A percentile compares a stretch with the other conserved stretches of the same genome.
phyloP scores from a whole-genome alignment of 2,113 vertebrate genomes.

The Melanocharis versteri region DNA sequence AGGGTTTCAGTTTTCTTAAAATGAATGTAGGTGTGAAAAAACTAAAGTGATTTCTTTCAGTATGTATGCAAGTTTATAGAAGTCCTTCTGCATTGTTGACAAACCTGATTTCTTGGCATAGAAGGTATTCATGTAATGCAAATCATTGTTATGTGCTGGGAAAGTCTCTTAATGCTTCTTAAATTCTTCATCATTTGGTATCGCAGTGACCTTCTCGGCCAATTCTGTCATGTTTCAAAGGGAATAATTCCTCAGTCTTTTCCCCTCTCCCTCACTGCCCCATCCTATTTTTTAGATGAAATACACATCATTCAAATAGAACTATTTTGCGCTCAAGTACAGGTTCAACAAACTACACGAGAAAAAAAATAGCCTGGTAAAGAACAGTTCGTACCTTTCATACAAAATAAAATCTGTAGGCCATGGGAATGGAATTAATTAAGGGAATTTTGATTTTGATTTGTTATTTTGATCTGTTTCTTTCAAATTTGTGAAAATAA shows the following conservation, averaged over 20 bases:
- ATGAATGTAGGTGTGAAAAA: neutral
- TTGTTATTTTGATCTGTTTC: neutral
- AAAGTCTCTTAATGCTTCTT: neutral
- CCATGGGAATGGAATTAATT: neutral
- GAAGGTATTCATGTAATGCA: neutral
- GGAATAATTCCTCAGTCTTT: neutral
- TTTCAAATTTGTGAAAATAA: neutral
- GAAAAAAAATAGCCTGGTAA: neutral
- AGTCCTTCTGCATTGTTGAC: neutral
- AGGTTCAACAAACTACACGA: neutral
- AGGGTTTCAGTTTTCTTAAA: neutral
- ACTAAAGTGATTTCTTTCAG: neutral
- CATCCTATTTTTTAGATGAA: neutral
- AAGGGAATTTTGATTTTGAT: no score
- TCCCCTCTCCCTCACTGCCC: neutral
- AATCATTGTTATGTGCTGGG: neutral
- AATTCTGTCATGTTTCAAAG: neutral
- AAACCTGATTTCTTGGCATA: neutral
- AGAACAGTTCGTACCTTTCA: neutral
- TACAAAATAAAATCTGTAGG: neutral
- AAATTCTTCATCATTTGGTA: neutral
- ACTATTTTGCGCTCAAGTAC: neutral
- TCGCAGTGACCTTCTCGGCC: neutral
- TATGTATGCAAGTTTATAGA: neutral
- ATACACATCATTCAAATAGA: neutral